phyloP scores from a whole-genome alignment of 2,888 invertebrate species.

The Dusona sp. region DNA sequence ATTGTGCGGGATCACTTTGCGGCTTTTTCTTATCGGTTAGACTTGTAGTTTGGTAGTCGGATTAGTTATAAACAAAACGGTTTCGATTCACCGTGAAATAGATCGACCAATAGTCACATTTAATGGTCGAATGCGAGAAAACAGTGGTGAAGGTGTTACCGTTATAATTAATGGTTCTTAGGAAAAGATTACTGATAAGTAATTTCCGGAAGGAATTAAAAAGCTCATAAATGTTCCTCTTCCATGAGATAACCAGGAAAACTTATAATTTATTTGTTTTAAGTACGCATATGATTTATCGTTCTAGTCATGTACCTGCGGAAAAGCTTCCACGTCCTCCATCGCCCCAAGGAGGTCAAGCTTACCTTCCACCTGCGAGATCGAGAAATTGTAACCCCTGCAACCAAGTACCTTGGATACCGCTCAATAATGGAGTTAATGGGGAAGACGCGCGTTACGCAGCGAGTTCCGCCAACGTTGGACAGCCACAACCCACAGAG shows the following conservation, averaged over 20 bases:
- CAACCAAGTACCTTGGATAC: conserved; percentile 93
- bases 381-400: conserved; percentile 91
- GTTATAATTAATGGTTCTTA: background rate
- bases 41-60: conserved; percentile 19
- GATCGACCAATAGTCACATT: conserved; percentile 23
- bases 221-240: background rate
- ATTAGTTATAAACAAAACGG: conserved; percentile 38
- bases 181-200: conserved; percentile 6
- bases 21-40: conserved; percentile 45
- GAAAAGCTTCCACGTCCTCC: conserved; percentile 67
- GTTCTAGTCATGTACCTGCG: conserved; percentile 74
- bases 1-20: conserved; percentile 6
- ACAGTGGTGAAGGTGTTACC: conserved; percentile 27
- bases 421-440: conserved; percentile 84
- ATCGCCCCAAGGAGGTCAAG: conserved; percentile 66
- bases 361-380: conserved; percentile 74
- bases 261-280: no score
- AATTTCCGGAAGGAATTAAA: background rate
- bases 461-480: conserved; percentile 46
- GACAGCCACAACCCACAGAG: conserved; percentile 18
- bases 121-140: conserved; percentile 12
- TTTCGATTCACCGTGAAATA: conserved; percentile 51
- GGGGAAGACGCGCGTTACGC: conserved; percentile 63
- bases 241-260: background rate
- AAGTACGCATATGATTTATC: background rate